phyloP scores from a whole-genome alignment of 2,888 invertebrate genomes.

The Hemaris fuciformis region DNA sequence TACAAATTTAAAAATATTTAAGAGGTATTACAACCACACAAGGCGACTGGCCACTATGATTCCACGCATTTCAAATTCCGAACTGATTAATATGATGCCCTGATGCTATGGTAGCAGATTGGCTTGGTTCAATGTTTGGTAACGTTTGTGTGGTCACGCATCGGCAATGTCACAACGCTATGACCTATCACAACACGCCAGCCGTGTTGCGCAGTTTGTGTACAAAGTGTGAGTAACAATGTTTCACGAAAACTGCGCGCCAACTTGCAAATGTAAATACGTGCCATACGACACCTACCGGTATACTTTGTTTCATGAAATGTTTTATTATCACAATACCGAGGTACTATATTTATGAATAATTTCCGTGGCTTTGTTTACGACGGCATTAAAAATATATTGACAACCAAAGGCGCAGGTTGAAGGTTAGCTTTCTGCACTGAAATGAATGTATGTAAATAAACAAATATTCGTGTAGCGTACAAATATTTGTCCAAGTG shows the following conservation, averaged over 20 bases:
- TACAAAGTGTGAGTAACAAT: not conserved
- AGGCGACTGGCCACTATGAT: constrained; percentile 62
- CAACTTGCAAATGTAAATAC: not conserved
- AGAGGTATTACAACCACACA: constrained; percentile 73
- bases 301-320: not conserved
- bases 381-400: no score
- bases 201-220: not conserved
- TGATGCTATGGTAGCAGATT: not conserved
- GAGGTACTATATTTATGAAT: not conserved
- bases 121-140: not conserved
- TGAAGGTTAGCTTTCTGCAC: no score
- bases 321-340: not conserved
- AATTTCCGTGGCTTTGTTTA: not conserved
- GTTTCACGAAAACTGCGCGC: not conserved
- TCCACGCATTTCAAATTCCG: constrained; percentile 17
- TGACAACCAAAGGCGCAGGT: no score
- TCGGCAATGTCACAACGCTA: constrained; percentile 9
- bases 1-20: constrained; percentile 58
- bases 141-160: not conserved
- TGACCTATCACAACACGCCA: not conserved
- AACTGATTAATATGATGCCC: not conserved
- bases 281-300: not conserved
- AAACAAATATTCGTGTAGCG: no score
- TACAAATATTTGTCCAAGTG: no score
- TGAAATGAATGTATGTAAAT: no score